Percentiles rank a stretch among this genome's conserved stretches.
These are phyloP conservation scores for Drosophila oshimai DNA, from an alignment of 1,140 invertebrate genomes.

Conservation along the genomic window DNA sequence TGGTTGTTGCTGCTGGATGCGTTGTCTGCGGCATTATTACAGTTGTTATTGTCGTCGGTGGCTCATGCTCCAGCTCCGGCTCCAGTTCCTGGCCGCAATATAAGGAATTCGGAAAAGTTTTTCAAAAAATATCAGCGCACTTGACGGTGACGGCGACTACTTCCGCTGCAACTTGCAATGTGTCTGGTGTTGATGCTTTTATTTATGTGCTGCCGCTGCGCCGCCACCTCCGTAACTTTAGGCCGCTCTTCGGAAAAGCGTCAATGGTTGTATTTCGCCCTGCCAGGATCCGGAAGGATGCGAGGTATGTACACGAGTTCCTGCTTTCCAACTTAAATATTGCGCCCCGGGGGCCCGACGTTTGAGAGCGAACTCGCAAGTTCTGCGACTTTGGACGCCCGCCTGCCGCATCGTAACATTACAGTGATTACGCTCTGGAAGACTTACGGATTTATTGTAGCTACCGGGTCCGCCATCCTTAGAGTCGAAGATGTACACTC, in stretches of 20 bases:
- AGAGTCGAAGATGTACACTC: neutral
- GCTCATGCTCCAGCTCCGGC: neutral
- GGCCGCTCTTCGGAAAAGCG: conserved; percentile 56
- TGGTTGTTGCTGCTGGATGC: conserved; percentile 38
- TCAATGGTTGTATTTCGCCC: conserved; percentile 72
- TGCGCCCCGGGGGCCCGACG: conserved; percentile 50
- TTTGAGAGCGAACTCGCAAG: conserved; percentile 58
- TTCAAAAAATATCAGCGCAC: conserved; percentile 67
- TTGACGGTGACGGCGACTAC: conserved; percentile 68
- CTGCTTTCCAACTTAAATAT: conserved; percentile 53
- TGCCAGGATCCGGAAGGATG: conserved; percentile 40
- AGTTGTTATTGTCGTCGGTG: conserved; percentile 66
- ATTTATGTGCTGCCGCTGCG: conserved; percentile 49
- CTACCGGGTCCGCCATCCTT: neutral
- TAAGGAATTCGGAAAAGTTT: conserved; percentile 75
- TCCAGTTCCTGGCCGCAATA: conserved; percentile 39
- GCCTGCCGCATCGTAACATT: conserved; percentile 52
- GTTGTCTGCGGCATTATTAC: conserved; percentile 76
- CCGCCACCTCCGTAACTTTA: conserved; percentile 45
- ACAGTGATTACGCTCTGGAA: conserved; percentile 77
- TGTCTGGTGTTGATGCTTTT: conserved; percentile 76
- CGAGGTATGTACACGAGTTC: conserved; percentile 69
- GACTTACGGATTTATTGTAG: conserved; percentile 71
- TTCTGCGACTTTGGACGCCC: conserved; percentile 52
- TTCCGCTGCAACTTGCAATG: conserved; percentile 73